phyloP scores from a whole-genome alignment of 2,113 vertebrate species.

The Camelus dromedarius region DNA sequence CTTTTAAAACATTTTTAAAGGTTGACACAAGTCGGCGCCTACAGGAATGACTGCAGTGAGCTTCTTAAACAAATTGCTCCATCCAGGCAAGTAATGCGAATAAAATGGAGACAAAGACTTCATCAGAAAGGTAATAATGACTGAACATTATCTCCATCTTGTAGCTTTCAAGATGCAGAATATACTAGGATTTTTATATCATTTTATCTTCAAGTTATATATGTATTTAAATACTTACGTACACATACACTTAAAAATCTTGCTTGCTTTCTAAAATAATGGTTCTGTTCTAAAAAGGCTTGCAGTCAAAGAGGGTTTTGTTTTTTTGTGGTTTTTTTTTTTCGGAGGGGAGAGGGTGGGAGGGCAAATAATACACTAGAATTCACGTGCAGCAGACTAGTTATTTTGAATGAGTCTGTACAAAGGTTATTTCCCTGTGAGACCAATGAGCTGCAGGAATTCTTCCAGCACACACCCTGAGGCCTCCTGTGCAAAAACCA shows the following conservation, averaged over 20 bases:
- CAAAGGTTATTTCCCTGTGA: not conserved
- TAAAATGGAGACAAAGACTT: not conserved
- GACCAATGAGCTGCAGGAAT: not conserved
- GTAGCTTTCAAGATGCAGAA: not conserved
- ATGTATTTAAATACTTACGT: not conserved
- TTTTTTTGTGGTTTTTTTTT: no score
- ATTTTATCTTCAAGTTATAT: not conserved
- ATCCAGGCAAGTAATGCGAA: not conserved
- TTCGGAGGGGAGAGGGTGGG: no score
- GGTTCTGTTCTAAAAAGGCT: not conserved
- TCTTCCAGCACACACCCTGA: not conserved
- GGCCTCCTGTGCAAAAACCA: not conserved
- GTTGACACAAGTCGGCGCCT: not conserved
- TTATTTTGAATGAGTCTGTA: not conserved
- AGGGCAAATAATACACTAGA: not conserved
- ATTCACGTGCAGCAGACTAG: not conserved
- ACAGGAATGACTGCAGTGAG: not conserved
- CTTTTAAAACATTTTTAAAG: not conserved
- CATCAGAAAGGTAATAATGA: not conserved
- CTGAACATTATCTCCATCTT: not conserved
- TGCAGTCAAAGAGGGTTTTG: not conserved
- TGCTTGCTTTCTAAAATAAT: conserved; percentile 3
- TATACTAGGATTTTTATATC: not conserved
- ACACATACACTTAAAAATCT: not conserved
- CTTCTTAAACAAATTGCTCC: not conserved